Base-by-base conservation (phyloP, 2,888 invertebrate genomes). In the Nebria brevicollis region DNA sequence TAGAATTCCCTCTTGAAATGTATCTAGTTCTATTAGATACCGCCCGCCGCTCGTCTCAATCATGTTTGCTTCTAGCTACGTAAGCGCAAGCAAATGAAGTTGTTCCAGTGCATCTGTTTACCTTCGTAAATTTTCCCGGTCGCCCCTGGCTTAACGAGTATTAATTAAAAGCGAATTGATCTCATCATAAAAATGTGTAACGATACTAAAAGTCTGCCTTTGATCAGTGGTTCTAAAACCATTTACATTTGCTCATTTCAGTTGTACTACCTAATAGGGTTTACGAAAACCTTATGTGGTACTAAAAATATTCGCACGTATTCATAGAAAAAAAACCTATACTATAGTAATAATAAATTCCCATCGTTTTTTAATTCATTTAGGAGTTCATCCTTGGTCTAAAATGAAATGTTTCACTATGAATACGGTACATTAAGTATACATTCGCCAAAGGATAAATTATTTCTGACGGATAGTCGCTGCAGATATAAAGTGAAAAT, bases 131-230 rank as follows among this genome's bases (percentile, higher is more conserved):
- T 66, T 66, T 13, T 70, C 70, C 25, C 68, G 42, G 13, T 20
- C 26, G 65, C 75, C 72, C 75, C 70, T 64, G 20, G 20, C 68
- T 79, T 54, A 54, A 54, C 54, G 26, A 41, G 79, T 75, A 80
- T 80, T 80, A 80, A 80, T 80, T 80, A 80, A 80, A 75, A 80
- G 15, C 64, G 75, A 80, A 80, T 75, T 80, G 80, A 80, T 80
- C 72, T 70, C 70, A 15, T 80, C 75, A 80, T 80, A 80, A 80
- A 80, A 80, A 75, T 80, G 75, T 54, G 20, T 42, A 15, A 73
- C 70, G 70, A 25, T 70, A 20, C 20, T 70, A 26, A 54, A 54
- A 54, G 54, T 54, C 54, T 54, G 54, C 13, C 54, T 54, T 54
- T 0, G 13, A 54, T 54, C 54, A 54, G 54, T 13, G 54, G 54